These are phyloP conservation scores for Perodicticus potto DNA, from an alignment of 2,797 vertebrate genomes.

Conservation along the genomic window DNA sequence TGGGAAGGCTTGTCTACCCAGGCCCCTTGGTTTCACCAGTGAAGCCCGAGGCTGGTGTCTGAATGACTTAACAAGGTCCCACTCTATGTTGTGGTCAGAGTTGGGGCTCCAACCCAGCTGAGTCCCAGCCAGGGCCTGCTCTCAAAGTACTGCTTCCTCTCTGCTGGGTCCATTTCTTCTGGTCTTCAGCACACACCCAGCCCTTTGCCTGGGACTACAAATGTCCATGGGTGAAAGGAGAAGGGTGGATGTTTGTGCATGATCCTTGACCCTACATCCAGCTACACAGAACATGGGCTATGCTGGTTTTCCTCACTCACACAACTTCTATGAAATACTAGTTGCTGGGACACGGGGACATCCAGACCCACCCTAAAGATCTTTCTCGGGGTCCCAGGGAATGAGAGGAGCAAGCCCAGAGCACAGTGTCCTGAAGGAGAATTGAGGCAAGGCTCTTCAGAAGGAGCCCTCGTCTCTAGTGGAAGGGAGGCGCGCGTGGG, in stretches of 20 bases:
- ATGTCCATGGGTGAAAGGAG: neutral
- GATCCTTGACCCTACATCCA: neutral
- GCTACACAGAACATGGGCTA: neutral
- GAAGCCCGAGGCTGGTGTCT: neutral
- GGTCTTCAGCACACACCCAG: neutral
- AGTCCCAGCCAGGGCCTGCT: neutral
- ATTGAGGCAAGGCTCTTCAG: neutral
- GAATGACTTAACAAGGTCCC: neutral
- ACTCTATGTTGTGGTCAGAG: neutral
- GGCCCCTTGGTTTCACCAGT: neutral
- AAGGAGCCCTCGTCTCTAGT: neutral
- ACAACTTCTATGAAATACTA: neutral
- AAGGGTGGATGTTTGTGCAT: neutral
- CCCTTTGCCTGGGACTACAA: neutral
- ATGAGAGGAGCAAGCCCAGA: neutral
- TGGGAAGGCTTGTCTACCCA: neutral
- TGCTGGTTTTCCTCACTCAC: neutral
- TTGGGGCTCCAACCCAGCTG: neutral
- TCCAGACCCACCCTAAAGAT: neutral
- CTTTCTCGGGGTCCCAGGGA: neutral
- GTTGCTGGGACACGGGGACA: neutral
- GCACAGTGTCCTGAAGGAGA: neutral
- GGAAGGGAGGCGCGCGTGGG: neutral
- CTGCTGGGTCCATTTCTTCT: neutral
- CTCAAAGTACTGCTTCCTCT: neutral